A percentile compares a stretch with the other conserved stretches of the same genome.
phyloP scores from a whole-genome alignment of 2,113 vertebrate species.

The Cottus gobio region DNA sequence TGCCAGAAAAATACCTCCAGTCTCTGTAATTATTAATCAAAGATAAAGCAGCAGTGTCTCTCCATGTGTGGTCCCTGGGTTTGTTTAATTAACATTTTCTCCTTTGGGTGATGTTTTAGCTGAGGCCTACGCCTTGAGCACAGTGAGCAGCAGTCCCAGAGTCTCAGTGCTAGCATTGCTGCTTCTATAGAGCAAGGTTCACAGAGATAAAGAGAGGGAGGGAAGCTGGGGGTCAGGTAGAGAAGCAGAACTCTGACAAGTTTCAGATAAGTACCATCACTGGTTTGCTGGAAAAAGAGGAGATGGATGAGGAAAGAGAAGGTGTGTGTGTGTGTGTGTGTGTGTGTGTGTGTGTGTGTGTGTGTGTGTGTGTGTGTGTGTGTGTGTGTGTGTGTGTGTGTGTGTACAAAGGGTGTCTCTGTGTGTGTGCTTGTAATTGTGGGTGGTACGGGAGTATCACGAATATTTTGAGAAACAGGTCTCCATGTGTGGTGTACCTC shows the following conservation, averaged over 20 bases:
- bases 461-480: conserved; percentile 24
- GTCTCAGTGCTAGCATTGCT: conserved; percentile 18
- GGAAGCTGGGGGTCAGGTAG: conserved; percentile 12
- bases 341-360: neutral
- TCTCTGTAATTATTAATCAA: conserved; percentile 14
- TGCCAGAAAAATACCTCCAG: neutral
- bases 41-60: conserved; percentile 16
- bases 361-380: conserved; percentile 2
- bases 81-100: conserved; percentile 58
- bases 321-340: conserved; percentile 17
- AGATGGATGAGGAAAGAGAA: neutral
- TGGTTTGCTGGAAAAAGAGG: neutral
- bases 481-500: neutral
- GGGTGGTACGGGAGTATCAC: neutral
- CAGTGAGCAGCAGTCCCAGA: conserved; percentile 35
- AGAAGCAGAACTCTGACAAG: conserved; percentile 1
- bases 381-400: conserved; percentile 10
- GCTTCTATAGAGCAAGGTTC: conserved; percentile 41
- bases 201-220: conserved; percentile 11
- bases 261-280: neutral
- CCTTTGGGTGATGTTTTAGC: conserved; percentile 56
- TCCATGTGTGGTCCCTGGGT: conserved; percentile 27
- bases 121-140: conserved; percentile 38
- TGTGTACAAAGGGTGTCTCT: neutral
- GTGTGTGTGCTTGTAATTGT: neutral